A percentile compares a stretch with the other conserved stretches of the same genome.
Conservation (phyloP, 2,797 vertebrate species). For the Poecilia picta region DNA sequence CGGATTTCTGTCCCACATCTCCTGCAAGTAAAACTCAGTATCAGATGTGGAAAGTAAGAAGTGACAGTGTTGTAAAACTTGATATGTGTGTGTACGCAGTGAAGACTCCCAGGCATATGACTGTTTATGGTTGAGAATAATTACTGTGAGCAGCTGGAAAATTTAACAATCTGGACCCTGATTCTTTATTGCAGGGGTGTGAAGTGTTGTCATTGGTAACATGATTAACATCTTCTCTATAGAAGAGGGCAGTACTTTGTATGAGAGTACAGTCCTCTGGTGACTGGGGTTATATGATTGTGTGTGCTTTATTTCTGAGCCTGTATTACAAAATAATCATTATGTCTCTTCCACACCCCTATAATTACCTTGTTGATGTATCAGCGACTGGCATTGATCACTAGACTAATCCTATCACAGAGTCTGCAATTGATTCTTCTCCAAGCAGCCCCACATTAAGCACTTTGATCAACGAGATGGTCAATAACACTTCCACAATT, state of each 20-base stretch:
- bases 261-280: conserved; percentile 12
- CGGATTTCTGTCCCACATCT: background rate
- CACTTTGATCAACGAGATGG: conserved; percentile 86
- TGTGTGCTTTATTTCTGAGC: conserved; percentile 29
- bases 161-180: conserved; percentile 39
- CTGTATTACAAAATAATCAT: conserved; percentile 37
- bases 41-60: background rate
- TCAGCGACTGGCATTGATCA: conserved; percentile 95
- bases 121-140: conserved; percentile 37
- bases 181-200: conserved; percentile 56
- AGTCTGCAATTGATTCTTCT: conserved; percentile 89
- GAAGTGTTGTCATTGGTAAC: conserved; percentile 73
- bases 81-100: background rate
- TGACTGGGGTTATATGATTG: background rate
- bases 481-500: conserved; percentile 92
- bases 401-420: conserved; percentile 93
- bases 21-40: background rate
- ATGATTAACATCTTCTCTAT: conserved; percentile 66
- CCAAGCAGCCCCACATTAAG: conserved; percentile 88
- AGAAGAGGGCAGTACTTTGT: conserved; percentile 24
- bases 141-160: conserved; percentile 31
- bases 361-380: conserved; percentile 98
- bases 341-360: conserved; percentile 74
- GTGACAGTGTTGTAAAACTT: background rate
- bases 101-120: background rate